Percentiles rank a stretch among this genome's conserved stretches.
phyloP scores from a whole-genome alignment of 1,140 invertebrate species.

The Catajapyx aquilonaris region DNA sequence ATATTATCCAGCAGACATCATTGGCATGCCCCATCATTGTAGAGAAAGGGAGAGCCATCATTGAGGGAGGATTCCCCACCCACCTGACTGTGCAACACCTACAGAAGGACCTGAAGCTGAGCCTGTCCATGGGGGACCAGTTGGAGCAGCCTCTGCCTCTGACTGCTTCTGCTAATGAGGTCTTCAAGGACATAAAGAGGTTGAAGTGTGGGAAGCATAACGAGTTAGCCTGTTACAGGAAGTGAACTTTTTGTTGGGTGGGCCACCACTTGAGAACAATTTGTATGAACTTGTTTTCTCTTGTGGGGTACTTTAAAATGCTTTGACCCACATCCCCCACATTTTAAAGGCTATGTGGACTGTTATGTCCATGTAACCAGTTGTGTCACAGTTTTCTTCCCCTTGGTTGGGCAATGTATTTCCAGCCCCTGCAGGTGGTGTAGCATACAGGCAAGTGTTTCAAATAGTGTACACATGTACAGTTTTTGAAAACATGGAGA shows the following conservation, averaged over 20 bases:
- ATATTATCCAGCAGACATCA: conserved; percentile 67
- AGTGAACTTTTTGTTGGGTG: conserved; percentile 45
- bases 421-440: no score
- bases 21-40: conserved; percentile 57
- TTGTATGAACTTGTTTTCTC: no score
- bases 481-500: no score
- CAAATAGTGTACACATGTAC: no score
- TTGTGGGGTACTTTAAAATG: no score
- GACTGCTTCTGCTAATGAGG: conserved; percentile 78
- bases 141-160: conserved; percentile 77
- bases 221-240: conserved; percentile 72
- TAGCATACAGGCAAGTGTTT: no score
- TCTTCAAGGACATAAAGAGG: conserved; percentile 84
- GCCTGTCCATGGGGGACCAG: conserved; percentile 63
- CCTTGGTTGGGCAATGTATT: no score
- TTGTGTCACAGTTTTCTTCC: no score
- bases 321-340: no score
- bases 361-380: no score
- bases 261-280: no score
- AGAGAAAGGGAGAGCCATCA: conserved; percentile 76
- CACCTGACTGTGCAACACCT: conserved; percentile 71
- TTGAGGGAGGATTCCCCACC: conserved; percentile 55
- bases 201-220: conserved; percentile 83
- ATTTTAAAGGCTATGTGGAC: no score
- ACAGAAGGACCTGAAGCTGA: conserved; percentile 82